These are phyloP conservation scores for Morinoia aosen DNA, from an alignment of 2,888 invertebrate genomes.

Conservation along the genomic window DNA sequence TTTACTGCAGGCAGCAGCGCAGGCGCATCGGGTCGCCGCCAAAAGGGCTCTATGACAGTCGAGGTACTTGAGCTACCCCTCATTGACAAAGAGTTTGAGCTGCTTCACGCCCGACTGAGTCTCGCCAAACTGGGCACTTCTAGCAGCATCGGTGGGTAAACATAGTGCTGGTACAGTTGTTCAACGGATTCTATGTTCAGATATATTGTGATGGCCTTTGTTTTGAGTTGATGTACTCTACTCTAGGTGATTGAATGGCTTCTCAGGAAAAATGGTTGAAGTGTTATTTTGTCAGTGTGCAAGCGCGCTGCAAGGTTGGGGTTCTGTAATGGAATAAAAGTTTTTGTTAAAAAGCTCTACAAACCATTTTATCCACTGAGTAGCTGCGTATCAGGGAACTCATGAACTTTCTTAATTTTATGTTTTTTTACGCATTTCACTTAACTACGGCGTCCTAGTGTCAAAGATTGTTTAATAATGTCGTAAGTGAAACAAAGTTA, in stretches of 20 bases:
- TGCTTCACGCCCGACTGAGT: constrained; percentile 74
- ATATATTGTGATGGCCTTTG: not conserved
- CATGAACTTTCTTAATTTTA: too few relatives aligned
- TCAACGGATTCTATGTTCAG: not conserved
- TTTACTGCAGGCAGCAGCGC: not conserved
- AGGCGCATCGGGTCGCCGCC: not conserved
- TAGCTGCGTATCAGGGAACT: too few relatives aligned
- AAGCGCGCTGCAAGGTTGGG: not conserved
- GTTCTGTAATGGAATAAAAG: not conserved
- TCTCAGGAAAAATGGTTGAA: not conserved
- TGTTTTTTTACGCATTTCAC: too few relatives aligned
- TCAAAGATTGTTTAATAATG: too few relatives aligned
- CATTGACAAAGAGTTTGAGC: constrained; percentile 80
- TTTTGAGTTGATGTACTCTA: not conserved
- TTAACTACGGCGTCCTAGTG: too few relatives aligned
- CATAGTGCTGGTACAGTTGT: not conserved
- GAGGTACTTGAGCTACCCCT: constrained; percentile 79
- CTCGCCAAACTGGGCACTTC: constrained; percentile 70
- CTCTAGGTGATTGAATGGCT: not conserved
- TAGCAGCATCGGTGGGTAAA: constrained; percentile 3
- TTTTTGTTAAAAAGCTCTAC: not conserved
- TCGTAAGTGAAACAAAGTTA: too few relatives aligned
- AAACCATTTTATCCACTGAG: too few relatives aligned
- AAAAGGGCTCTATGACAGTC: constrained; percentile 70
- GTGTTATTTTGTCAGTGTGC: not conserved